Evolutionary conservation across 2,888 invertebrate species (phyloP).

Genomic region (Calliphora vomitoria): DNA sequence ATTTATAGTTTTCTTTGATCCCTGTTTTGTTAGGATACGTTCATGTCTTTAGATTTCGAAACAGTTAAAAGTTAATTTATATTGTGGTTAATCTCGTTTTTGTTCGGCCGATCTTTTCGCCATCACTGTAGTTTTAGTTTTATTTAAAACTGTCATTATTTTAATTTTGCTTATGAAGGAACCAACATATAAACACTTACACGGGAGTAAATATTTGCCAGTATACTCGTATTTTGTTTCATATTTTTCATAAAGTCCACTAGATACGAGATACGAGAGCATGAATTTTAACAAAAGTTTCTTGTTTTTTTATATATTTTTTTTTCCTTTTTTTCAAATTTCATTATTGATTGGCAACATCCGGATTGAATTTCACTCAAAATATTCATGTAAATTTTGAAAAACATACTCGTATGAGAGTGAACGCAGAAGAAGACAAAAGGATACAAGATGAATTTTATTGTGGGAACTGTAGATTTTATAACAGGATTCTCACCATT

Average conservation of each 20-base stretch:
- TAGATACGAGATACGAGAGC: not conserved
- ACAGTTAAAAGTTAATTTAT: too few species aligned
- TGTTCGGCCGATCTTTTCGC: not conserved
- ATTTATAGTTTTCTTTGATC: too few species aligned
- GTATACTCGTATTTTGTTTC: slow-evolving; percentile 46
- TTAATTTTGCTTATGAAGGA: not conserved
- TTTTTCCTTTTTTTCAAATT: slow-evolving; percentile 4
- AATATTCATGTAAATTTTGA: slow-evolving; percentile 52
- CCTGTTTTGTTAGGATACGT: too few species aligned
- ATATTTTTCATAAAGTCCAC: slow-evolving; percentile 15
- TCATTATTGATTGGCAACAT: slow-evolving; percentile 52
- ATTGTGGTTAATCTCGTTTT: too few species aligned
- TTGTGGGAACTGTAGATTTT: slow-evolving; percentile 66
- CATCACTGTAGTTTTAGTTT: not conserved
- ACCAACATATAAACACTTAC: not conserved
- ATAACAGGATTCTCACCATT: slow-evolving; percentile 69
- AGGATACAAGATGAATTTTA: slow-evolving; percentile 54
- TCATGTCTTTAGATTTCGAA: too few species aligned
- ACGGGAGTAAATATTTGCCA: not conserved
- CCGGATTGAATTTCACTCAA: slow-evolving; percentile 67
- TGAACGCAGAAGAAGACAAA: slow-evolving; percentile 17
- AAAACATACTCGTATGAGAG: slow-evolving; percentile 4
- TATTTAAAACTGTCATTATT: not conserved
- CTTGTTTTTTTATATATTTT: not conserved
- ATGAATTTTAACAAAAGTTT: slow-evolving; percentile 35